phyloP scores from a whole-genome alignment of 2,113 vertebrate genomes.

The Eulemur macaco region DNA sequence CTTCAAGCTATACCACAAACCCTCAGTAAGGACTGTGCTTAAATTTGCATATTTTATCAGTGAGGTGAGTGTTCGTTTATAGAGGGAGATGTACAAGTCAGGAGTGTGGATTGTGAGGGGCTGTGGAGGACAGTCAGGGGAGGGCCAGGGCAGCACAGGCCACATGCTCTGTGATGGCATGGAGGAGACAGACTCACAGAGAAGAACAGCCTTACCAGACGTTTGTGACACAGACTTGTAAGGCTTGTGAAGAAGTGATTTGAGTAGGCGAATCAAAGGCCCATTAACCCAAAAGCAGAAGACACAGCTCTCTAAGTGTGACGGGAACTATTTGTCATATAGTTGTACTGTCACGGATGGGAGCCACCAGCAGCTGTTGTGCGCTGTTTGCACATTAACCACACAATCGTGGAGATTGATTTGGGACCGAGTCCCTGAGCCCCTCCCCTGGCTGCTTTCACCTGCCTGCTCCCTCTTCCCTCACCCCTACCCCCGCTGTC shows the following conservation, averaged over 20 bases:
- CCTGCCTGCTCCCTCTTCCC: conserved; percentile 7
- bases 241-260: conserved; percentile 25
- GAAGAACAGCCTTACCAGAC: conserved; percentile 24
- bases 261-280: conserved; percentile 34
- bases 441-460: conserved; percentile 21
- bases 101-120: not conserved
- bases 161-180: not conserved
- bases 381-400: conserved; percentile 54
- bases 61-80: not conserved
- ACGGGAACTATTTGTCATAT: conserved; percentile 61
- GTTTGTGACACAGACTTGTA: conserved; percentile 16
- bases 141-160: not conserved
- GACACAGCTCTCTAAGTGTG: not conserved
- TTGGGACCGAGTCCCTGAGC: not conserved
- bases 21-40: not conserved
- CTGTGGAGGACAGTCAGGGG: not conserved
- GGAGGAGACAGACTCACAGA: not conserved
- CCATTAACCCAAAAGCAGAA: conserved; percentile 59
- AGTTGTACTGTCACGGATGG: conserved; percentile 58
- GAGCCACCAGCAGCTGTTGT: conserved; percentile 46
- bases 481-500: not conserved
- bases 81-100: not conserved
- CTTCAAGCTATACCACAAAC: not conserved
- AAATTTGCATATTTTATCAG: not conserved
- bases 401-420: conserved; percentile 35